A percentile compares a stretch with the other conserved stretches of the same genome.
Evolutionary conservation across 1,140 invertebrate species (phyloP).

Genomic region (Apis florea): DNA sequence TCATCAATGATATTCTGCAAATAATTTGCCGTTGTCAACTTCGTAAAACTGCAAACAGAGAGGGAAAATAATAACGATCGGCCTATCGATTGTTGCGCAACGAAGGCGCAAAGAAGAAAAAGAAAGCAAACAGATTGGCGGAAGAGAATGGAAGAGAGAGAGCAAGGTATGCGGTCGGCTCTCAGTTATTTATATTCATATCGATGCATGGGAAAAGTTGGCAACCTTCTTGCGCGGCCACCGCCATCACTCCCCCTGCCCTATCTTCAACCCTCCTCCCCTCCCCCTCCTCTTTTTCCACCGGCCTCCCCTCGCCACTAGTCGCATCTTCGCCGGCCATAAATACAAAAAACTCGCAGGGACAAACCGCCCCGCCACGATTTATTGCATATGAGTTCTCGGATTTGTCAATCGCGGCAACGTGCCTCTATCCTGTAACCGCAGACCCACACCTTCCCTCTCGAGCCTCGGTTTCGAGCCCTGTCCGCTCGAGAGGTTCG

Average conservation of each 20-base stretch:
- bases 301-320: slow-evolving; percentile 19
- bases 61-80: not conserved
- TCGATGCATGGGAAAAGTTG: slow-evolving; percentile 72
- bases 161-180: slow-evolving; percentile 22
- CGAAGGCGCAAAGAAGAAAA: not conserved
- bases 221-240: slow-evolving; percentile 54
- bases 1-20: no score
- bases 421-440: slow-evolving; percentile 31
- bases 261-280: slow-evolving; percentile 25
- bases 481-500: no score
- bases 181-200: slow-evolving; percentile 71
- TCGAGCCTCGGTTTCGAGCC: not conserved
- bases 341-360: slow-evolving; percentile 72
- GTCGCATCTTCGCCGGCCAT: slow-evolving; percentile 58
- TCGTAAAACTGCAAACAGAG: no score
- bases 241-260: slow-evolving; percentile 10
- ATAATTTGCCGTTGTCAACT: no score
- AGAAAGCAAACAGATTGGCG: slow-evolving; percentile 51
- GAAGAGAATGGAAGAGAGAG: not conserved
- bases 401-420: slow-evolving; percentile 76
- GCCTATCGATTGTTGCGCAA: not conserved
- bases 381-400: slow-evolving; percentile 79
- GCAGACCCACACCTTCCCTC: slow-evolving; percentile 10
- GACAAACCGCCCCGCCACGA: slow-evolving; percentile 63
- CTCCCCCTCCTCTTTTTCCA: not conserved